Evolutionary conservation across 2,797 vertebrate genomes (phyloP).

Genomic region (Euphonia xanthogaster): DNA sequence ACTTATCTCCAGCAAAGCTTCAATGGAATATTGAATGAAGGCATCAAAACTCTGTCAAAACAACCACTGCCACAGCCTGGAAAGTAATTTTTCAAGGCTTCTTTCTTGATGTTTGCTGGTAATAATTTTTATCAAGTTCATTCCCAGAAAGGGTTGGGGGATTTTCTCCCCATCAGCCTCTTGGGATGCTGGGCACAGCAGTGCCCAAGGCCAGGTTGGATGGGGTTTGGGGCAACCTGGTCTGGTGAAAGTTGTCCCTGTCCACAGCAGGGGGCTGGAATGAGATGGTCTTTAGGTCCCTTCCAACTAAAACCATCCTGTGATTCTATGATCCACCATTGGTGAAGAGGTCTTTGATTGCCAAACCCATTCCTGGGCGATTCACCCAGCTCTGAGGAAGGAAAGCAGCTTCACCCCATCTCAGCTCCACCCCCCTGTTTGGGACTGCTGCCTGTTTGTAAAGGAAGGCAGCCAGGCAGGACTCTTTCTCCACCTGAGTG

Average conservation of each 20-base stretch:
- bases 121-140: not conserved
- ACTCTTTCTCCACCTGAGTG: not conserved
- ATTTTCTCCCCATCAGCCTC: not conserved
- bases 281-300: not conserved
- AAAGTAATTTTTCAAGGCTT: not conserved
- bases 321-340: not conserved
- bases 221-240: not conserved
- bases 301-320: not conserved
- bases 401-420: accelerated
- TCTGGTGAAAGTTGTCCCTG: not conserved
- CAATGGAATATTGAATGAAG: not conserved
- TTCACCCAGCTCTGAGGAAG: not conserved
- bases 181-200: not conserved
- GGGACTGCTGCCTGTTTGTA: not conserved
- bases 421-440: accelerated
- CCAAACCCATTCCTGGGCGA: not conserved
- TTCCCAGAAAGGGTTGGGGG: not conserved
- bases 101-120: not conserved
- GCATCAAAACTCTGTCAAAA: not conserved
- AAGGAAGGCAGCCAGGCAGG: not conserved
- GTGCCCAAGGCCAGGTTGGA: not conserved
- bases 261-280: not conserved
- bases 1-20: conserved; percentile 1
- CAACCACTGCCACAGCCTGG: not conserved
- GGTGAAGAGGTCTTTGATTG: not conserved